Evolutionary conservation across 1,140 invertebrate species (phyloP), one percentile per base, ranked within the genome.

Genomic region (Lysiphlebus fabarum): DNA sequence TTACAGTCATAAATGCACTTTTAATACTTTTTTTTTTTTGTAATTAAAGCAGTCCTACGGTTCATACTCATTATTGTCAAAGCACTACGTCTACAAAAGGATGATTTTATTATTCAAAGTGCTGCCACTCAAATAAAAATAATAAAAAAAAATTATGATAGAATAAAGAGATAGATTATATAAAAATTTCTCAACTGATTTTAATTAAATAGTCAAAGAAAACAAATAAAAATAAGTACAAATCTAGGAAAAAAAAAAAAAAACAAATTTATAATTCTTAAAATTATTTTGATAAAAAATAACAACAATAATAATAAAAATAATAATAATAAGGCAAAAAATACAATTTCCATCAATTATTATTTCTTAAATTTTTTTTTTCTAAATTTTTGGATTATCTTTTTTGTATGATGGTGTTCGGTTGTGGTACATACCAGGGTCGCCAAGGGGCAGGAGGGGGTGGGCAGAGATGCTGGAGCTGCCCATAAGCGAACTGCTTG

Each of bases 381-480:
- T 44, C 26, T 45, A 40, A 40, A n/a, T 51, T 33, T 56, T 56
- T 56, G 58, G 44, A 37, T 63, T 62, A 59, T 67, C n/a, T 59
- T 62, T 74, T 68, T 70, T 67, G 67, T 73, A 71, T 60, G 69
- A 73, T 75, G 71, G 73, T 78, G 67, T 64, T 78, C 71, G 74
- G 73, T 72, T 68, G 64, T 78, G 68, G 76, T 80, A 84, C 82
- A 82, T 83, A 83, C 82, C 83, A 81, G 83, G 84, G 76, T 86
- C 82, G 71, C 80, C 84, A 74, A 90, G 85, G 82, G 88, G 88
- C 82, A 90, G 86, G 81, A 90, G 85, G 81, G 88, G 88, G 83
- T 90, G 88, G 79, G 88, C 88, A 81, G 88, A 90, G 81, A 90
- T 85, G 84, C 86, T 88, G 82, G 85, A 84, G 82, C 85, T 85